These are phyloP conservation scores for Parazoanthus darwini DNA, from an alignment of 92 coral and sea anemone genomes.

Conservation along the genomic window DNA sequence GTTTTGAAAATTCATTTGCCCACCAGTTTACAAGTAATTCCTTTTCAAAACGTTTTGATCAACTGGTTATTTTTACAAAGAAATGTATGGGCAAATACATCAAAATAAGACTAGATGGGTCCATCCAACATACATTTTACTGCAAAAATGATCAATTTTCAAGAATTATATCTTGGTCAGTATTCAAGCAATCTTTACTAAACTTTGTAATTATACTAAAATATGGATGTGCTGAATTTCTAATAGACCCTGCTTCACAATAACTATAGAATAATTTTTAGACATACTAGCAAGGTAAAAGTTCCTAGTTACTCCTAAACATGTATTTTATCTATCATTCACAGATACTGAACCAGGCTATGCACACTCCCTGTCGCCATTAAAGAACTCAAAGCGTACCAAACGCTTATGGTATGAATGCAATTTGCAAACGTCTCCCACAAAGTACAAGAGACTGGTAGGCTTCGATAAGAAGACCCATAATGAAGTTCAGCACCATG, in stretches of 20 bases:
- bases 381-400: not conserved
- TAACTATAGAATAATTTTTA: not conserved
- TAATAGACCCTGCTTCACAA: not conserved
- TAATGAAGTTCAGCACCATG: not conserved
- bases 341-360: slow-evolving; percentile 29
- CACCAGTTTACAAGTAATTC: too few species aligned
- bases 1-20: too few species aligned
- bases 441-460: not conserved
- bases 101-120: too few species aligned
- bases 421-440: not conserved
- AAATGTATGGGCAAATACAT: too few species aligned
- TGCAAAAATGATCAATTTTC: not conserved
- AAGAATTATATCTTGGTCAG: slow-evolving; percentile 3
- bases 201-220: not conserved
- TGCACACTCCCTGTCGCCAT: not conserved
- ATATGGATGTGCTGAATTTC: not conserved
- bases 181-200: slow-evolving; percentile 5
- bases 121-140: too few species aligned
- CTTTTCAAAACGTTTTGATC: too few species aligned
- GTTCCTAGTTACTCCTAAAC: not conserved
- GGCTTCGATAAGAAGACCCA: slow-evolving; percentile 6
- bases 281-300: too few species aligned
- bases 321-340: too few species aligned
- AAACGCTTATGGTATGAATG: not conserved
- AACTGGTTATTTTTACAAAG: too few species aligned